Base-by-base conservation (phyloP, 2,797 vertebrate species). In the Myoxocephalus aenaeus region DNA sequence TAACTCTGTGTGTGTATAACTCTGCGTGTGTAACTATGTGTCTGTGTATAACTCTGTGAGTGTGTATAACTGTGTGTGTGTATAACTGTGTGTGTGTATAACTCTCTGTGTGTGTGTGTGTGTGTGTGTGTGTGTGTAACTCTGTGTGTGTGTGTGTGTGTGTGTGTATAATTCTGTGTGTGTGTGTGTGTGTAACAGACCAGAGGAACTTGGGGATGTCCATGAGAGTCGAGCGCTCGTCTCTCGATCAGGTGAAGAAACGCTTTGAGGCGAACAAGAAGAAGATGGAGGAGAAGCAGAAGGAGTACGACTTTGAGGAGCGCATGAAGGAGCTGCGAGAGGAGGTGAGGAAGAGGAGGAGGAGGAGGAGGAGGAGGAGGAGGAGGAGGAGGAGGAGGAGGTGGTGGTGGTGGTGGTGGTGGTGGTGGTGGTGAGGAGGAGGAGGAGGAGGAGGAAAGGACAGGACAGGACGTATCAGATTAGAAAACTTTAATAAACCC, bases 121-220 rank as follows among this genome's bases (percentile, higher is more conserved):
- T 44, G 56, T 27, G 25, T 46, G 10, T 59, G 14, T 38, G 36
- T 42, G 40, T 42, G 40, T 42, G 14, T 44, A 14, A 42, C 40
- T 15, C 13, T 44, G 15, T 46, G 15, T 17, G 14, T 44, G 42
- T 44, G 14, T 44, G 14, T 46, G 44, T 46, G 15, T 46, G 15
- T 46, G 15, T 46, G 44, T 46, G 5, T 46, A 4, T 54, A 18
- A 25, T 11, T 27, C 13, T 56, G 13, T 15, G 13, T 56, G 25
- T 56, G 53, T 48, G 44, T 46, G 46, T 48, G 46, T 48, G 40
- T 42, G 44, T 48, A 17, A 12, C 81, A 99, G 97, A 99, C 92
- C 98, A 99, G 92, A 97, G 98, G 88, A 99, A 99, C 73, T 87
- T 99, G 92, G 98, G 98, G 48, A 99, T 99, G 98, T 99, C 98